Evolutionary conservation across 2,888 invertebrate species (phyloP), one percentile per base, ranked within the genome.

Genomic region (Amiota communis): DNA sequence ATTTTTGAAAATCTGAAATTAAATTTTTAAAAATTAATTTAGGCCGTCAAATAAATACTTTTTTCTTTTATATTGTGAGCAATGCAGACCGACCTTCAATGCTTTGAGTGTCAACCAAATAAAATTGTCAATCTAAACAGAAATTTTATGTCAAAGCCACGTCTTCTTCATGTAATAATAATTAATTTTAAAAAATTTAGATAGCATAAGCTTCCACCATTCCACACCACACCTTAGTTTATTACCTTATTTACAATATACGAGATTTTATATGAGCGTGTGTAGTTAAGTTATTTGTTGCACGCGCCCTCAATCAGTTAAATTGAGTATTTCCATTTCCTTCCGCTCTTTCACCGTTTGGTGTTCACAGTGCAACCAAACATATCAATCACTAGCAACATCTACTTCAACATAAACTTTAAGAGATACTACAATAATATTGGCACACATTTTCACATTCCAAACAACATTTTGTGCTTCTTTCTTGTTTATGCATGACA

Each of bases 381-480:
- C 23, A 1, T 2, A 23, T 2, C 23, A 1, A 23, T 23, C 23
- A 23, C 23, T 23, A 23, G 3, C 3, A 23, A 23, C 36, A 36
- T 36, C 36, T 4, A 36, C 36, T 36, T 65, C 68, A 47, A 47
- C 72, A 81, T 46, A 9, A 59, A 59, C 59, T 12, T 10, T 13
- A 59, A 59, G 15, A 17, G n/a, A n/a, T n/a, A n/a, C n/a, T 1
- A 9, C 20, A 59, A 20, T 74, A 82, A 82, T 80, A 83, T 83
- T 83, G 83, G 83, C 83, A 85, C 78, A 85, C 83, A 82, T 79
- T 76, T 79, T 75, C 75, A 77, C 79, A 78, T 75, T 68, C 74
- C 73, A 72, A 57, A 36, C 76, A 76, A 67, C 73, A 71, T 71
- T 74, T 68, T 68, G 68, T 67, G 23, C 48, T 17, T 17, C 67